Conservation (phyloP, 2,113 vertebrate species). For the Datnioides undecimradiatus region DNA sequence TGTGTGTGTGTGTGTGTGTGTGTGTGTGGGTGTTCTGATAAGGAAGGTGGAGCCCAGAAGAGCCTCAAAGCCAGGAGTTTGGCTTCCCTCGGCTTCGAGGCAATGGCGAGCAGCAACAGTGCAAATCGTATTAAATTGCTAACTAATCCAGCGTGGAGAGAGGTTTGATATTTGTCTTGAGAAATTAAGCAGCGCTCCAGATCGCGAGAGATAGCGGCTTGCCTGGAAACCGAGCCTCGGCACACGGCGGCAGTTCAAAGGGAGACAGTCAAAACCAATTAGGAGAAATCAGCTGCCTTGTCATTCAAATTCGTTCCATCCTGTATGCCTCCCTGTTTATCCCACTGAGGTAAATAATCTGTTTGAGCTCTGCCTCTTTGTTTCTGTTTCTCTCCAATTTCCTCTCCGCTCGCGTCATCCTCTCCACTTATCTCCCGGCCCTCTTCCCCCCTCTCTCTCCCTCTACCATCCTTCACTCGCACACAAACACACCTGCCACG, state of each 20-base stretch:
- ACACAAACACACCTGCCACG: conserved; percentile 21
- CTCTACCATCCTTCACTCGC: not conserved
- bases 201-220: conserved; percentile 64
- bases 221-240: conserved; percentile 60
- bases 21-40: conserved; percentile 45
- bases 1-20: conserved; percentile 53
- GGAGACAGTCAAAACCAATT: conserved; percentile 78
- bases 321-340: conserved; percentile 49
- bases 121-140: conserved; percentile 64
- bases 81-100: conserved; percentile 6
- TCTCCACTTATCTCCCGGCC: conserved; percentile 9
- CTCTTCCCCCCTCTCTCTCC: not conserved
- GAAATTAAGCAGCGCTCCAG: conserved; percentile 65
- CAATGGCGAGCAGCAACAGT: conserved; percentile 17
- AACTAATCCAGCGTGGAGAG: conserved; percentile 64
- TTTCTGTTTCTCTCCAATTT: conserved; percentile 25
- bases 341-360: conserved; percentile 69
- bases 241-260: conserved; percentile 72
- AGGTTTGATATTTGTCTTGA: conserved; percentile 71
- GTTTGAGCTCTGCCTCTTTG: conserved; percentile 29
- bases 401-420: conserved; percentile 14
- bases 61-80: conserved; percentile 35
- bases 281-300: conserved; percentile 76
- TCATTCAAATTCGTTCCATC: conserved; percentile 79
- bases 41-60: conserved; percentile 37